Evolutionary conservation across 2,113 vertebrate species (phyloP), one percentile per base, ranked within the genome.

Genomic region (Cyprinodon tularosa): DNA sequence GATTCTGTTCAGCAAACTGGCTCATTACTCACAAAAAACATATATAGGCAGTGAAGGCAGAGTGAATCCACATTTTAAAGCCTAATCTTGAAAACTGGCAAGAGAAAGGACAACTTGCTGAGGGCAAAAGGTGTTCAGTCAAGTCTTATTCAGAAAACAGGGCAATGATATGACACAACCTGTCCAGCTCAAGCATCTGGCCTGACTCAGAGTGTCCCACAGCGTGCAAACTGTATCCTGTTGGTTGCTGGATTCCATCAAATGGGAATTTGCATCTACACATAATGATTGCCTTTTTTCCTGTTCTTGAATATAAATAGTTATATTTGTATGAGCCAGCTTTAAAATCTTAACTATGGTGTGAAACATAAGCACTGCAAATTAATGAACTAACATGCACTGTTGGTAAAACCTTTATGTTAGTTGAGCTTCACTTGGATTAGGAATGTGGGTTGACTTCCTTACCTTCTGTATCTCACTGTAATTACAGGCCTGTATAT

Each of bases 401-500:
- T 42, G 62, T 59, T 76, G 78, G 84, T 91, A 86, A 82, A 90
- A 3, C 81, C 79, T 76, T 66, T 88, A 78, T 73, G 83, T 63
- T 38, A 79, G 75, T 71, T 60, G 66, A 69, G 64, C 76, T 71
- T 64, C 62, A 29, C 83, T 88, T 78, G 83, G 85, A 92, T 91
- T 86, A 78, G 86, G 87, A 92, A 89, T 88, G 82, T 79, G 77
- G 48, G 68, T 77, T 85, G 62, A 81, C 83, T 88, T 86, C 84
- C 86, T 82, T 85, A 85, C 78, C 88, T 86, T 91, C 84, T 91
- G 81, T 88, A 87, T 90, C 74, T 83, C 72, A 85, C 76, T 84
- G 72, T 86, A 87, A 92, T 94, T 92, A 92, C 74, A 91, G 81
- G 74, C 78, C 72, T 69, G 42, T 68, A 91, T 86, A 84, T 82